A percentile compares a stretch with the other conserved stretches of the same genome.
Conservation (phyloP, 1,140 invertebrate species). For the Contarinia nasturtii region DNA sequence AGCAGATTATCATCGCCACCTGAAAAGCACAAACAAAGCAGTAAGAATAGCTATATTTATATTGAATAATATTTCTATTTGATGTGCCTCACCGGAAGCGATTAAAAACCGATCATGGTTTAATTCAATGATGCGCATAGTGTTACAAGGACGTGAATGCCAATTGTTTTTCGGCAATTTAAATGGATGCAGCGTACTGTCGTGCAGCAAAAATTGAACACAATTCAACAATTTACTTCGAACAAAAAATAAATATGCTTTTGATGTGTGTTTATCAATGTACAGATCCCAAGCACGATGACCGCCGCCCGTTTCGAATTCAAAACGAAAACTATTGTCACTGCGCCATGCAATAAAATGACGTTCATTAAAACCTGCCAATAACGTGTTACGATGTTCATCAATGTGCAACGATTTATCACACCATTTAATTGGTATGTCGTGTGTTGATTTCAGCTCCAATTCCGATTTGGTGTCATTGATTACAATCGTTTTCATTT, state of each 20-base stretch:
- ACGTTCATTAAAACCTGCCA: constrained; percentile 20
- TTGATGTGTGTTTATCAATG: constrained; percentile 3
- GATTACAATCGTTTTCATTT: constrained; percentile 10
- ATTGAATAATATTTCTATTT: too few species aligned
- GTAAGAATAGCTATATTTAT: too few species aligned
- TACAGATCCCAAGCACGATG: constrained; percentile 19
- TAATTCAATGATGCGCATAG: constrained; percentile 5
- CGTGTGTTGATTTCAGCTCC: not conserved
- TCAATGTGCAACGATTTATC: not conserved
- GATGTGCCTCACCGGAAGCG: too few species aligned
- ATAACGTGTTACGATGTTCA: constrained; percentile 5
- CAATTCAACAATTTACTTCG: constrained; percentile 13
- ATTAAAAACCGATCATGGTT: not conserved
- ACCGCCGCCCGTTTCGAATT: constrained; percentile 17
- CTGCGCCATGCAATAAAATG: constrained; percentile 16
- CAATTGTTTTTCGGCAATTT: constrained; percentile 8
- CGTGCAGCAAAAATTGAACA: constrained; percentile 5
- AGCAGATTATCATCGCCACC: constrained; percentile 18
- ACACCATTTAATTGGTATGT: constrained; percentile 15
- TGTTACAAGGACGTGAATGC: constrained; percentile 15
- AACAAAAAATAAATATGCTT: constrained; percentile 9
- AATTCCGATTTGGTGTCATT: not conserved
- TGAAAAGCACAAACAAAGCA: too few species aligned
- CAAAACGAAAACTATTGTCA: constrained; percentile 10
- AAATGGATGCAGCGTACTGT: not conserved